Evolutionary conservation across 2,888 invertebrate genomes (phyloP), one percentile per base, ranked within the genome.

Genomic region (Anticlea derivata): DNA sequence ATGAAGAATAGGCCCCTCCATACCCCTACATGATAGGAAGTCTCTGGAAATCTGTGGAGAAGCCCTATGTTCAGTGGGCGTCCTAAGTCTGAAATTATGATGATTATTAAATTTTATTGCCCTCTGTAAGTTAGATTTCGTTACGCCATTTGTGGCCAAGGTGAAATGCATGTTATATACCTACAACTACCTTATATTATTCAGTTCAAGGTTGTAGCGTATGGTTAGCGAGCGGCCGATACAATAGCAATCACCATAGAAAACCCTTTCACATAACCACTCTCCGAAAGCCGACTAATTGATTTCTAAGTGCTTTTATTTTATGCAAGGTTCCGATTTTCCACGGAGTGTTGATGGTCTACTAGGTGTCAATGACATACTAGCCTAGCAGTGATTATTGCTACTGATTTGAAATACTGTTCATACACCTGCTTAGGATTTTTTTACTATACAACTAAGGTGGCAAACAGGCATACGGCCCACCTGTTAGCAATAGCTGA

Each of bases 241-340:
- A 54, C 54, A 56, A 56, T 51, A 48, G 76, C 74, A 52, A 52
- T 52, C 27, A 17, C 58, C 38, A 50, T 52, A 50, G 52, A 55
- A 52, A 52, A 39, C 39, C 46, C 44, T 46, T 37, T 41, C 34
- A 39, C 37, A 45, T 43, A 51, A 50, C 40, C 52, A 46, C 44
- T 47, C 46, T 24, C 17, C 23, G n/a, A 20, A 11, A 22, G 7
- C 7, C 34, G 20, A 48, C 27, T 27, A 20, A 26, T 12, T 11
- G 8, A 20, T 17, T 8, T 7, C 20, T 2, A 38, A 26, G 38
- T 29, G 22, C 6, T 30, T 37, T 30, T 33, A 8, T 48, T 43
- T 35, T 17, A 44, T 10, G 34, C 34, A 13, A 40, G 26, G 40
- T 17, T 24, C 8, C 7, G 13, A 47, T 46, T 38, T 46, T 33